These are phyloP conservation scores for Lerista edwardsae DNA, from an alignment of 2,797 vertebrate species.

Conservation along the genomic window DNA sequence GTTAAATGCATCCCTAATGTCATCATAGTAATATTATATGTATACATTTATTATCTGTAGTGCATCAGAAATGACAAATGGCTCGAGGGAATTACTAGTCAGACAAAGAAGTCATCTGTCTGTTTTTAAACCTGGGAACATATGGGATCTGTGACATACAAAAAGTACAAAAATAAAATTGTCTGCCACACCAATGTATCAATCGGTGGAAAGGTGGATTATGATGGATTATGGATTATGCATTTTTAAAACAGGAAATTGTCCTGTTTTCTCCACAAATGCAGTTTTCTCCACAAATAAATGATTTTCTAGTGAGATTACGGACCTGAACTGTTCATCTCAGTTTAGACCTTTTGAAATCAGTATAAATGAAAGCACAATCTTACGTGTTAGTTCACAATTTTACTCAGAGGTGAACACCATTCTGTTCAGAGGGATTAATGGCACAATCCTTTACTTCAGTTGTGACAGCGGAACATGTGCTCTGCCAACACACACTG, in stretches of 20 bases:
- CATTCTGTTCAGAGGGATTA: too few relatives aligned
- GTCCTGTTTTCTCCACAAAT: slow-evolving; percentile 19
- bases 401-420: too few relatives aligned
- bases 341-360: background rate
- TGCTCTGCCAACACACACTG: too few relatives aligned
- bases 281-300: background rate
- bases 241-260: background rate
- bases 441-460: too few relatives aligned
- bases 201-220: background rate
- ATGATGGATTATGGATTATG: too few relatives aligned
- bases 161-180: slow-evolving; percentile 42
- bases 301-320: background rate
- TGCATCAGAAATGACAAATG: slow-evolving; percentile 48
- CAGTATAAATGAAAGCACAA: background rate
- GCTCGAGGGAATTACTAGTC: slow-evolving; percentile 41
- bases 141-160: slow-evolving; percentile 33
- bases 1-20: slow-evolving; percentile 15
- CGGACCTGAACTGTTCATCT: background rate
- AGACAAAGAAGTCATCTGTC: slow-evolving; percentile 21
- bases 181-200: background rate
- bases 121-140: slow-evolving; percentile 25
- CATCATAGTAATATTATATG: slow-evolving; percentile 27
- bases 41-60: slow-evolving; percentile 40
- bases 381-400: too few relatives aligned
- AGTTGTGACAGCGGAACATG: too few relatives aligned